A percentile compares a stretch with the other conserved stretches of the same genome.
Evolutionary conservation across 2,797 vertebrate genomes (phyloP).

Genomic region (Oophaga sylvatica): DNA sequence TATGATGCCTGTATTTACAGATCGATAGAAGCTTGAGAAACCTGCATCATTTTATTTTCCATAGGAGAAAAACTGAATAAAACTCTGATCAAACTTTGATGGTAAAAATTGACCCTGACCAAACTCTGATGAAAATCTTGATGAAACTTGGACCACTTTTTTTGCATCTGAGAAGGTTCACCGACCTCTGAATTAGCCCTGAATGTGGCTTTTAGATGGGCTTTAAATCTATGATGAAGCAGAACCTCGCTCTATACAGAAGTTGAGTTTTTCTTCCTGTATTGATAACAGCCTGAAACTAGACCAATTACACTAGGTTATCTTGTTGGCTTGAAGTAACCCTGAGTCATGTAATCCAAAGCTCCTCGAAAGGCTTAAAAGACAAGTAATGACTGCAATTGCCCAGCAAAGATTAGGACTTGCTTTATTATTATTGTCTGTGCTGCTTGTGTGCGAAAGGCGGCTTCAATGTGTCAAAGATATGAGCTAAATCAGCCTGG

Average conservation of each 20-base stretch:
- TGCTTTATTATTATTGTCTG: constrained; percentile 46
- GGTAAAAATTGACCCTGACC: too few species aligned
- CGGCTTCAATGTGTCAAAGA: constrained; percentile 23
- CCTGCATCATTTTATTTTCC: too few species aligned
- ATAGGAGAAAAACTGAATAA: too few species aligned
- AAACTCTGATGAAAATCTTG: too few species aligned
- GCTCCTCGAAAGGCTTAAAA: constrained; percentile 50
- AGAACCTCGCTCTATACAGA: neutral
- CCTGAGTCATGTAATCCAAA: constrained; percentile 59
- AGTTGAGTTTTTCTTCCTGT: constrained; percentile 46
- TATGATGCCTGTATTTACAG: too few species aligned
- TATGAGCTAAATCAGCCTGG: neutral
- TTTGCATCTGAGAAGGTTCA: too few species aligned
- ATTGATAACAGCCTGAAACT: constrained; percentile 46
- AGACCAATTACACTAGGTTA: constrained; percentile 55
- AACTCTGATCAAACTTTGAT: too few species aligned
- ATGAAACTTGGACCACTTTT: too few species aligned
- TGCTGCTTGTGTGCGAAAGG: constrained; percentile 20
- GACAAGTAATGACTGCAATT: constrained; percentile 48
- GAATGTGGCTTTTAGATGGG: neutral
- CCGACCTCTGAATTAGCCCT: neutral
- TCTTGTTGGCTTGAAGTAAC: constrained; percentile 55
- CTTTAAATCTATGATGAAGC: neutral
- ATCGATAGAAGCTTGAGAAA: too few species aligned
- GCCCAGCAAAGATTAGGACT: constrained; percentile 48